Conservation (phyloP, 2,113 vertebrate species). For the Ornithorhynchus anatinus region DNA sequence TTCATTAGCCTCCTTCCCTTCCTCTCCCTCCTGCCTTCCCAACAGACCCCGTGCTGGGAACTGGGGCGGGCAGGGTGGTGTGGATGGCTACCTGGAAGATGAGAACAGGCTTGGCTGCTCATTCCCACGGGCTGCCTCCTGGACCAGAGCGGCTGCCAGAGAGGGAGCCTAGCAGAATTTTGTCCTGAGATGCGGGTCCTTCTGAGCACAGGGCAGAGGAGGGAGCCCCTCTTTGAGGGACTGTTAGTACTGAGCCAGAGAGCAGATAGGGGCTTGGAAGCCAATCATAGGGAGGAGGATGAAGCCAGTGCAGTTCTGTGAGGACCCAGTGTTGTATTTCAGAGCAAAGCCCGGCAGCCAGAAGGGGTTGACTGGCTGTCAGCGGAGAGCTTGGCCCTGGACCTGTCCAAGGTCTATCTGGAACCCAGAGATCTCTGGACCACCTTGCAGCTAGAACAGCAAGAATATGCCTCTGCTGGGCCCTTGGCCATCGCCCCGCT, state of each 20-base stretch:
- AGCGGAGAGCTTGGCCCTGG: too few relatives aligned
- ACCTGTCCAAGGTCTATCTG: too few relatives aligned
- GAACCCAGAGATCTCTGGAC: too few relatives aligned
- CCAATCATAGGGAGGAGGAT: neutral
- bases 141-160: neutral
- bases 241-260: neutral
- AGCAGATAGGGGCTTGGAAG: too few relatives aligned
- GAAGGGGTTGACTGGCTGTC: too few relatives aligned
- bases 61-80: neutral
- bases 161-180: neutral
- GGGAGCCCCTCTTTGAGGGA: neutral
- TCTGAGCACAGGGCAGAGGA: neutral
- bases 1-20: conserved; percentile 27
- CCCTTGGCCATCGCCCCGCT: too few relatives aligned
- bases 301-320: neutral
- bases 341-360: too few relatives aligned
- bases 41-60: neutral
- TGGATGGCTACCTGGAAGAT: neutral
- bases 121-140: conserved; percentile 1
- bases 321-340: neutral
- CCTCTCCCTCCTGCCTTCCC: neutral
- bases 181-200: neutral
- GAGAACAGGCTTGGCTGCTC: conserved; percentile 1
- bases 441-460: too few relatives aligned
- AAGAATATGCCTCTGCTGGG: too few relatives aligned